Percentiles rank a stretch among this genome's conserved stretches.
phyloP scores from a whole-genome alignment of 2,113 vertebrate genomes.

The Haplotaxodon microlepis region DNA sequence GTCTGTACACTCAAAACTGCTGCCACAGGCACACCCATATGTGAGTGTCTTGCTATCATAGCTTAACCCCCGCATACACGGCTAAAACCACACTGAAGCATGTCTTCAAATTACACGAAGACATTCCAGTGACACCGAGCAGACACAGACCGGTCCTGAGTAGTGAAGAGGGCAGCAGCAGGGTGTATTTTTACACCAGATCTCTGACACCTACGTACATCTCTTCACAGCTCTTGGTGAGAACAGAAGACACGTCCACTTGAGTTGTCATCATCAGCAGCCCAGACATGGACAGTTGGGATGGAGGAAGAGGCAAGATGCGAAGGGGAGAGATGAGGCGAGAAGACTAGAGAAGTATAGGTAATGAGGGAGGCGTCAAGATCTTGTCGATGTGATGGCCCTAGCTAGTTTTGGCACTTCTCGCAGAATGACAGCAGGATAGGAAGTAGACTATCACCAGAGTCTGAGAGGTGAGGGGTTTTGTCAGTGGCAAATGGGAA shows the following conservation, averaged over 20 bases:
- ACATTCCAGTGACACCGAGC: slow-evolving; percentile 27
- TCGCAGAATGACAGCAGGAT: slow-evolving; percentile 1
- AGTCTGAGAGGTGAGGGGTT: slow-evolving; percentile 1
- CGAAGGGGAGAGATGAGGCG: not conserved
- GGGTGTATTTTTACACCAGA: slow-evolving; percentile 59
- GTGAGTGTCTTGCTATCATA: slow-evolving; percentile 3
- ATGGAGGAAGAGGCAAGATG: slow-evolving; percentile 16
- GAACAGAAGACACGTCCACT: slow-evolving; percentile 59
- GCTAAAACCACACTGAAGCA: not conserved
- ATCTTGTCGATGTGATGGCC: slow-evolving; percentile 10
- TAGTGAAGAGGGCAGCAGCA: slow-evolving; percentile 24
- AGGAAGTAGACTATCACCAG: slow-evolving; percentile 1
- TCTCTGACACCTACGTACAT: slow-evolving; percentile 59
- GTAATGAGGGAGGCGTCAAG: slow-evolving; percentile 51
- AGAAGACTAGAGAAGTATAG: slow-evolving; percentile 14
- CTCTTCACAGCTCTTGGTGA: slow-evolving; percentile 60
- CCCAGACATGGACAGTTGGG: slow-evolving; percentile 40
- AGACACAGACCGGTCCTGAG: slow-evolving; percentile 13
- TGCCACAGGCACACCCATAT: slow-evolving; percentile 36
- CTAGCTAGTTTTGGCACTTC: slow-evolving; percentile 1
- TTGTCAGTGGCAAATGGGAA: slow-evolving; percentile 10
- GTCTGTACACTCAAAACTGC: not conserved
- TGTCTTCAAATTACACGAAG: slow-evolving; percentile 38
- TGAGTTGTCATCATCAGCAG: slow-evolving; percentile 52
- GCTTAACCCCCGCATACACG: not conserved